Conservation (phyloP, 2,797 vertebrate genomes). For the Monodelphis domestica region DNA sequence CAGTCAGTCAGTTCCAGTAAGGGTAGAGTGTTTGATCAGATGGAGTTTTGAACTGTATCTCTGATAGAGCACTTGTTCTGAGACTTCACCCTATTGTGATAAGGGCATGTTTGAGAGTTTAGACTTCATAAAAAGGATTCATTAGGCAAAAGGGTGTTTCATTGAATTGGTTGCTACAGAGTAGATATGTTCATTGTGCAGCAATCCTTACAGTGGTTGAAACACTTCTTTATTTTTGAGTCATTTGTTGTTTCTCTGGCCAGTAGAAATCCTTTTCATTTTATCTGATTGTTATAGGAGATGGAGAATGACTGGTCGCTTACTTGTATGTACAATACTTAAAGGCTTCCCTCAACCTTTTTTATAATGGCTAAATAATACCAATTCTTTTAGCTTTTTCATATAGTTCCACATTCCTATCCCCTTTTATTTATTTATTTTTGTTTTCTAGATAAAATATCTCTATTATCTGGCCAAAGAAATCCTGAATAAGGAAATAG, state of each 20-base stretch:
- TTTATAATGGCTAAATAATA: slow-evolving; percentile 39
- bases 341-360: neutral
- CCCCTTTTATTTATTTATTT: slow-evolving; percentile 3
- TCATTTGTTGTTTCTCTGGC: slow-evolving; percentile 16
- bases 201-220: neutral
- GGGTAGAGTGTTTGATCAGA: neutral
- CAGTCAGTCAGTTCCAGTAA: neutral
- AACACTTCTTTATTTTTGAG: slow-evolving; percentile 40
- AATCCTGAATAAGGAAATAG: slow-evolving; percentile 20
- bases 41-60: neutral
- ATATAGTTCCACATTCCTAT: neutral
- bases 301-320: slow-evolving; percentile 23
- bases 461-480: slow-evolving; percentile 7
- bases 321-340: neutral
- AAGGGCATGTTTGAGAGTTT: neutral
- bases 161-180: slow-evolving; percentile 6
- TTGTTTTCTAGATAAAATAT: slow-evolving; percentile 50
- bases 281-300: slow-evolving; percentile 46
- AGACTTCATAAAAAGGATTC: neutral
- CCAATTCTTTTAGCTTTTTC: slow-evolving; percentile 14
- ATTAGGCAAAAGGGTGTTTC: slow-evolving; percentile 44
- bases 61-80: neutral
- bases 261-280: neutral
- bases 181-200: slow-evolving; percentile 10
- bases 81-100: neutral